A percentile compares a stretch with the other conserved stretches of the same genome.
Conservation (phyloP, 2,888 invertebrate species). For the Tetragonisca angustula region DNA sequence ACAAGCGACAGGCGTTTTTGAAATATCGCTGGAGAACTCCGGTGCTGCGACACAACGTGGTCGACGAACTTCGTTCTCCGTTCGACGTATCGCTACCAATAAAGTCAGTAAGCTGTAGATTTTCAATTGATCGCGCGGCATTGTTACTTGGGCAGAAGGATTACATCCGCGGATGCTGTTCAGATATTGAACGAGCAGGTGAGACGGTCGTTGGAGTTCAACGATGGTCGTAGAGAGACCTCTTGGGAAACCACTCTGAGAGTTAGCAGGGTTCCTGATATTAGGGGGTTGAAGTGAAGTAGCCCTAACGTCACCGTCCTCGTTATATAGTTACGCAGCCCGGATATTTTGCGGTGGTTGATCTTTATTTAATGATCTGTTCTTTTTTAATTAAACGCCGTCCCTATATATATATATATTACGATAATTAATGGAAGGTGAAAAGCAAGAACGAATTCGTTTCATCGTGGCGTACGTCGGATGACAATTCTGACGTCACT, state of each 20-base stretch:
- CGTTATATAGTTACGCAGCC: conserved; percentile 64
- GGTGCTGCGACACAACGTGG: no score
- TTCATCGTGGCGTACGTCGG: no score
- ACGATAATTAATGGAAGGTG: conserved; percentile 40
- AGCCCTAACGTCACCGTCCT: conserved; percentile 66
- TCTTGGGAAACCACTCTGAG: conserved; percentile 62
- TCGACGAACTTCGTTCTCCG: background rate
- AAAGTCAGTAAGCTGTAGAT: background rate
- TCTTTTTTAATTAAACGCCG: conserved; percentile 51
- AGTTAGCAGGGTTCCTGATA: conserved; percentile 67
- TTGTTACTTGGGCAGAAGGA: conserved; percentile 48
- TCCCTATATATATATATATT: conserved; percentile 9
- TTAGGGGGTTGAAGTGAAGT: conserved; percentile 62
- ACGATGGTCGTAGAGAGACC: conserved; percentile 61
- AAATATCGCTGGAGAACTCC: background rate
- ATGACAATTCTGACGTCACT: background rate
- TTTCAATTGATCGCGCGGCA: conserved; percentile 46
- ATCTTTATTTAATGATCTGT: conserved; percentile 36
- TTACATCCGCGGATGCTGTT: conserved; percentile 44
- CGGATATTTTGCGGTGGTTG: conserved; percentile 49
- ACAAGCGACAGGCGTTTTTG: background rate
- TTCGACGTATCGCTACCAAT: background rate
- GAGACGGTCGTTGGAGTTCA: conserved; percentile 58
- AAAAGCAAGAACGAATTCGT: background rate
- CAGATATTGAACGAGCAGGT: conserved; percentile 60